Conservation (phyloP, 2,113 vertebrate genomes). For the Erythrolamprus reginae region DNA sequence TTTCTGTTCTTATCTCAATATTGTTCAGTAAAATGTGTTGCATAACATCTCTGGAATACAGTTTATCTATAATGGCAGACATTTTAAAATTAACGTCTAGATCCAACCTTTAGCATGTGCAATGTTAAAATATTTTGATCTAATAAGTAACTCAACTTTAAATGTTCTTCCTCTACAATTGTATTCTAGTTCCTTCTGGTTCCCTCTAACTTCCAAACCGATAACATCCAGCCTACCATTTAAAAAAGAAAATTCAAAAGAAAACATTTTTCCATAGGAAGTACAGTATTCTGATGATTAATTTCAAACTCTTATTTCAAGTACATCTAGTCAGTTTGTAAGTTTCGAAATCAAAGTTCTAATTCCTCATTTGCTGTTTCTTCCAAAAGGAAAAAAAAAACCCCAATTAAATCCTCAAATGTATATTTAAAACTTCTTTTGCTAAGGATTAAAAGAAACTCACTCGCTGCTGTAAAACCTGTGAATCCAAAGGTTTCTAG, state of each 20-base stretch:
- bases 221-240: not conserved
- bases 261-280: not conserved
- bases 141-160: not conserved
- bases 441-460: not conserved
- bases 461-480: not conserved
- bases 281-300: not conserved
- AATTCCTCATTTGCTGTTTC: not conserved
- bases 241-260: not conserved
- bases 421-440: not conserved
- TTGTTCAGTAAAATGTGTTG: not conserved
- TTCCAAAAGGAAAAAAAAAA: not conserved
- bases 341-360: not conserved
- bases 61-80: not conserved
- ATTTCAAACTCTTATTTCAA: not conserved
- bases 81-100: not conserved
- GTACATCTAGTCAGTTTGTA: not conserved
- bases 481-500: not conserved
- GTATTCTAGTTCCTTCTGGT: not conserved
- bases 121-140: not conserved
- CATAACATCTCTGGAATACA: not conserved
- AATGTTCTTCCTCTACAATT: not conserved
- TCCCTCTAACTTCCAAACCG: not conserved
- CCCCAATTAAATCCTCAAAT: not conserved
- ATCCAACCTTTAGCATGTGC: not conserved
- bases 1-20: not conserved